A percentile compares a stretch with the other conserved stretches of the same genome.
These are phyloP conservation scores for Gymnothorax reevesii DNA, from an alignment of 2,797 vertebrate species.

Conservation along the genomic window DNA sequence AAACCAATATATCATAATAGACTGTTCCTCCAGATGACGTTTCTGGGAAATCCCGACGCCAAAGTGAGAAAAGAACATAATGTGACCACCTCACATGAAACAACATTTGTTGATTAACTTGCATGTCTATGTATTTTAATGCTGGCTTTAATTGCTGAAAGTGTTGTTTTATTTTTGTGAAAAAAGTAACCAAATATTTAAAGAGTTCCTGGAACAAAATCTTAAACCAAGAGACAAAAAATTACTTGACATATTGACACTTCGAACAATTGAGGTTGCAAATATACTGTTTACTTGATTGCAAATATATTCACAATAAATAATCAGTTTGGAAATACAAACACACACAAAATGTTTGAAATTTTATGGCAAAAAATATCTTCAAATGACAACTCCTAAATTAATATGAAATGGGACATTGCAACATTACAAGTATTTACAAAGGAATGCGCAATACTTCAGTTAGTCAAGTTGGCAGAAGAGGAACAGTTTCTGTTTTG, in stretches of 20 bases:
- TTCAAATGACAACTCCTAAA: not conserved
- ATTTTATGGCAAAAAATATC: not conserved
- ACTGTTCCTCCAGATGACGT: no score
- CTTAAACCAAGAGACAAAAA: not conserved
- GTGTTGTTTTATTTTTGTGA: not conserved
- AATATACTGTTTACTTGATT: not conserved
- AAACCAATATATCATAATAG: no score
- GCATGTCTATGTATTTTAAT: not conserved
- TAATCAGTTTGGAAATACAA: not conserved
- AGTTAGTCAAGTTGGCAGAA: not conserved
- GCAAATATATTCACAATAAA: not conserved
- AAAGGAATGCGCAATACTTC: not conserved
- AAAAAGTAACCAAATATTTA: not conserved
- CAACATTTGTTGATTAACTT: not conserved
- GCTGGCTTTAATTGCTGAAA: not conserved
- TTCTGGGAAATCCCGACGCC: conserved; percentile 30
- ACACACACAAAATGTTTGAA: conserved; percentile 5
- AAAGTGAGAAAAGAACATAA: conserved; percentile 33
- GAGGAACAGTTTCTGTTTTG: not conserved
- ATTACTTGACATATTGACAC: not conserved
- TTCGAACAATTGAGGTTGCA: not conserved
- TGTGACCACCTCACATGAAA: not conserved
- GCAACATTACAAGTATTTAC: not conserved
- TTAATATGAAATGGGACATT: not conserved
- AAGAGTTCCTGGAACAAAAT: not conserved